A percentile compares a stretch with the other conserved stretches of the same genome.
Evolutionary conservation across 2,888 invertebrate species (phyloP).

Genomic region (Drosophila pegasa): DNA sequence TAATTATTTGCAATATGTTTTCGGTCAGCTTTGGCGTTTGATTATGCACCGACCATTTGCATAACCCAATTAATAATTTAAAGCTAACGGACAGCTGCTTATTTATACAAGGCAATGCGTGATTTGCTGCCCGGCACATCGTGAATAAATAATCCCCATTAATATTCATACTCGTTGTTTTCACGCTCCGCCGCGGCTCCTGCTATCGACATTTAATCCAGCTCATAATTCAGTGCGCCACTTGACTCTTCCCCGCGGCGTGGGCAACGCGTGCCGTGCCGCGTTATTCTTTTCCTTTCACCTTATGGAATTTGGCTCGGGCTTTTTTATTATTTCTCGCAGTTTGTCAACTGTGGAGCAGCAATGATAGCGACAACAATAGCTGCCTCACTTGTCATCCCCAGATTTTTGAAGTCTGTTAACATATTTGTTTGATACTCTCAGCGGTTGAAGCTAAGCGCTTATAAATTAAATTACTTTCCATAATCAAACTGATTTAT

Average conservation of each 20-base stretch:
- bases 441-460: not conserved
- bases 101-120: slow-evolving; percentile 48
- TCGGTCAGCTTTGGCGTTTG: slow-evolving; percentile 21
- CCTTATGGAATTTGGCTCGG: not conserved
- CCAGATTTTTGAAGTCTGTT: slow-evolving; percentile 18
- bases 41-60: slow-evolving; percentile 34
- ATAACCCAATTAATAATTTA: slow-evolving; percentile 63
- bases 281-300: not conserved
- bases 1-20: slow-evolving; percentile 27
- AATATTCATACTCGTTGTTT: slow-evolving; percentile 25
- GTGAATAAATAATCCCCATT: slow-evolving; percentile 62
- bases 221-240: slow-evolving; percentile 45
- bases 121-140: slow-evolving; percentile 31
- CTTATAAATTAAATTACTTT: not conserved
- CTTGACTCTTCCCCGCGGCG: slow-evolving; percentile 40
- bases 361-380: slow-evolving; percentile 16
- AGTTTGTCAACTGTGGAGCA: slow-evolving; percentile 5
- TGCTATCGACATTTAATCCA: slow-evolving; percentile 61
- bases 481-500: not conserved
- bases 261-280: slow-evolving; percentile 7
- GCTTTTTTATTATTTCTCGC: slow-evolving; percentile 20
- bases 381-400: slow-evolving; percentile 33
- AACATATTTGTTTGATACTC: not conserved
- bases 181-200: slow-evolving; percentile 9
- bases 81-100: slow-evolving; percentile 51